Percentiles rank a stretch among this genome's conserved stretches.
phyloP scores from a whole-genome alignment of 2,797 vertebrate species.

The Jordanella pulchra region DNA sequence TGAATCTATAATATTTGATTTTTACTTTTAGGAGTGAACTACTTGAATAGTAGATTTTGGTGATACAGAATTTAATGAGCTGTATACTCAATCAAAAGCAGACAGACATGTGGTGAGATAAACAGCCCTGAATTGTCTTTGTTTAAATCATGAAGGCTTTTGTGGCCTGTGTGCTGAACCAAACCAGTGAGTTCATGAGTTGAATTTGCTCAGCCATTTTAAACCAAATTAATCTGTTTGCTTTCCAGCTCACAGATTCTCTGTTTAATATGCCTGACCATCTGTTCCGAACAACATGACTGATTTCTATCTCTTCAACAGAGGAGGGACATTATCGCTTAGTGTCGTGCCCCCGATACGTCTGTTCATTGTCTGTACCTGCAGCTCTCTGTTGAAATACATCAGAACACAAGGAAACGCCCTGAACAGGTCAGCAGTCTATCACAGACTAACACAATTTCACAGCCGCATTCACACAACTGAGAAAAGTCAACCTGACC shows the following conservation, averaged over 20 bases:
- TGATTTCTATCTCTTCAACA: slow-evolving; percentile 53
- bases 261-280: slow-evolving; percentile 61
- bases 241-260: slow-evolving; percentile 57
- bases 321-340: slow-evolving; percentile 33
- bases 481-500: slow-evolving; percentile 50
- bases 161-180: slow-evolving; percentile 37
- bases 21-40: not conserved
- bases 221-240: slow-evolving; percentile 62
- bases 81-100: not conserved
- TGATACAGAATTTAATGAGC: not conserved
- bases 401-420: slow-evolving; percentile 23
- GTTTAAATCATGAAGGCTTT: slow-evolving; percentile 21
- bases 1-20: not conserved
- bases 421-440: slow-evolving; percentile 29
- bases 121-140: slow-evolving; percentile 18
- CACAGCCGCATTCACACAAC: slow-evolving; percentile 47
- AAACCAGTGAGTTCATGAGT: slow-evolving; percentile 45
- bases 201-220: slow-evolving; percentile 45
- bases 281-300: slow-evolving; percentile 57
- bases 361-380: slow-evolving; percentile 22
- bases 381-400: slow-evolving; percentile 20
- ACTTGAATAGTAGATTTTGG: not conserved
- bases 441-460: slow-evolving; percentile 43
- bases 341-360: slow-evolving; percentile 29
- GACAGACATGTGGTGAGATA: slow-evolving; percentile 9